Percentiles rank a stretch among this genome's conserved stretches.
Evolutionary conservation across 2,797 vertebrate genomes (phyloP).

Genomic region (Luscinia megarhynchos): DNA sequence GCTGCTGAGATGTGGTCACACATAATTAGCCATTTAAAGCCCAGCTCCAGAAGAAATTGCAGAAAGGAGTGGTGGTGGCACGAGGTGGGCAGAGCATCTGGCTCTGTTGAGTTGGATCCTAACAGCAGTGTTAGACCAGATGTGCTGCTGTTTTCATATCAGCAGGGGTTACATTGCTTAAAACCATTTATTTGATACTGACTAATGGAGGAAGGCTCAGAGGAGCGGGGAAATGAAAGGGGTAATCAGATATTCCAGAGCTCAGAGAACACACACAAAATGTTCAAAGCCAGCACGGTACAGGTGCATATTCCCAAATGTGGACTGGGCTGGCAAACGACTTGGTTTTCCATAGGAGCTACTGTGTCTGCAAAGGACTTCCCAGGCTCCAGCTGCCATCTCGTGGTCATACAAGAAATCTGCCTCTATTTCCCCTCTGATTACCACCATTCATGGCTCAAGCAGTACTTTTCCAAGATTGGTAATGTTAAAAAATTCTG

Average conservation of each 20-base stretch:
- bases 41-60: background rate
- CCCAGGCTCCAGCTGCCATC: slow-evolving; percentile 59
- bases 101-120: background rate
- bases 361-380: background rate
- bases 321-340: background rate
- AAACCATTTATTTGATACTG: slow-evolving; percentile 35
- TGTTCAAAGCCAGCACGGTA: background rate
- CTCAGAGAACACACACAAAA: rapidly evolving
- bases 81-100: rapidly evolving
- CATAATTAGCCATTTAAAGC: background rate
- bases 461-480: background rate
- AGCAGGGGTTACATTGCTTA: slow-evolving; percentile 7
- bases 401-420: background rate
- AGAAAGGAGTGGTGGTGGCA: background rate
- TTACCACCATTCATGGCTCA: background rate
- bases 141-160: background rate
- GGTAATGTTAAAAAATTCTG: background rate
- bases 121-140: background rate
- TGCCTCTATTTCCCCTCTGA: rapidly evolving
- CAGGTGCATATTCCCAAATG: slow-evolving; percentile 57
- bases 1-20: background rate
- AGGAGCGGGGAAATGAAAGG: background rate
- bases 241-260: background rate
- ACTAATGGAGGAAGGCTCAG: background rate
- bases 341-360: background rate